These are phyloP conservation scores for Lasioglossum albipes DNA, from an alignment of 1,140 invertebrate species.

Conservation along the genomic window DNA sequence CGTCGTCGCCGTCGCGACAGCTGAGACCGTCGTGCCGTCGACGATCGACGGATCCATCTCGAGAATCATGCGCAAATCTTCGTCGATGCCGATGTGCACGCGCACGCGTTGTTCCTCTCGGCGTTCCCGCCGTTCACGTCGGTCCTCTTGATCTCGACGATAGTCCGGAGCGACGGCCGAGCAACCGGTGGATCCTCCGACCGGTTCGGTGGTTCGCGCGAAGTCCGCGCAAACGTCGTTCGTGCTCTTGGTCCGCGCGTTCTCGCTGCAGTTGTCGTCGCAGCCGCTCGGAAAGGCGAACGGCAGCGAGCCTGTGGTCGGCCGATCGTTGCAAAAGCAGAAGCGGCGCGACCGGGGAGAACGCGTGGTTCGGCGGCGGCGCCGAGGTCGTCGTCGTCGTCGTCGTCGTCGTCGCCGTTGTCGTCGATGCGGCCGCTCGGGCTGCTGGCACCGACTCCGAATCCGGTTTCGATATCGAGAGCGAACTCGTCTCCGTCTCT, in stretches of 20 bases:
- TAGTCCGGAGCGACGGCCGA: too few relatives aligned
- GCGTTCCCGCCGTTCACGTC: too few relatives aligned
- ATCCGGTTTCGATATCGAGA: too few relatives aligned
- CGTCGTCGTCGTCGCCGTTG: slow-evolving; percentile 4
- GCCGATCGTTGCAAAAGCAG: slow-evolving; percentile 15
- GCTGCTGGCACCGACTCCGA: too few relatives aligned
- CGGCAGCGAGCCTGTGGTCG: not conserved
- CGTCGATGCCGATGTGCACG: slow-evolving; percentile 82
- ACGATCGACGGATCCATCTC: slow-evolving; percentile 84
- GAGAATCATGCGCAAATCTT: slow-evolving; percentile 83
- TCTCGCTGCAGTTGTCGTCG: too few relatives aligned
- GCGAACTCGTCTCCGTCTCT: too few relatives aligned
- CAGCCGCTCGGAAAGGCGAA: not conserved
- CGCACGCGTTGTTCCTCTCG: slow-evolving; percentile 69
- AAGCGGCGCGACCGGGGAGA: not conserved
- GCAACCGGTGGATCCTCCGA: too few relatives aligned
- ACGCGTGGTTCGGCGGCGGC: not conserved
- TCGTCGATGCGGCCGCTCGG: too few relatives aligned
- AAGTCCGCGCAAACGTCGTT: not conserved
- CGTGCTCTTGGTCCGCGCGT: not conserved
- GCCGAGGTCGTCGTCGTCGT: slow-evolving; percentile 23
- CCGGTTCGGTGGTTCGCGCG: too few relatives aligned
- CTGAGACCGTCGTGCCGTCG: slow-evolving; percentile 72
- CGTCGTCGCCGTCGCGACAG: slow-evolving; percentile 14
- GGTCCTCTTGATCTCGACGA: too few relatives aligned